Percentiles rank a stretch among this genome's conserved stretches.
Conservation (phyloP, 2,888 invertebrate species). For the Tachystola acroxantha region DNA sequence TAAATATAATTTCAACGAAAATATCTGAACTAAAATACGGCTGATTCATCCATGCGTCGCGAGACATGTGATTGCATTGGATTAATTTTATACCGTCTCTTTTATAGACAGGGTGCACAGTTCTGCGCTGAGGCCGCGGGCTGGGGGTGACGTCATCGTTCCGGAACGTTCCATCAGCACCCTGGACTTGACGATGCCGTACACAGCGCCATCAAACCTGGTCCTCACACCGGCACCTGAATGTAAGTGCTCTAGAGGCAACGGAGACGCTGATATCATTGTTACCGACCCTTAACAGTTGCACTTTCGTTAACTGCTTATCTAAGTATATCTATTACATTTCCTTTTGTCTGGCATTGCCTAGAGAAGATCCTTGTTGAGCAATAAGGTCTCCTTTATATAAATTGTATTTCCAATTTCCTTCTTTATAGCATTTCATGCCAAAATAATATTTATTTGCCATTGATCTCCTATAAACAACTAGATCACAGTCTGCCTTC, state of each 20-base stretch:
- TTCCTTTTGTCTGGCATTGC: no score
- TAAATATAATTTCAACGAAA: not conserved
- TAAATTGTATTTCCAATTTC: no score
- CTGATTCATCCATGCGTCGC: conserved; percentile 1
- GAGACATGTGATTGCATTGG: not conserved
- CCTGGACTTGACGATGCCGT: conserved; percentile 59
- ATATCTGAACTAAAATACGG: not conserved
- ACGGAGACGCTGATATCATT: no score
- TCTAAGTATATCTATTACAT: no score
- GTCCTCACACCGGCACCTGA: conserved; percentile 71
- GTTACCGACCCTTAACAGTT: no score
- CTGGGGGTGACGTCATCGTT: conserved; percentile 64
- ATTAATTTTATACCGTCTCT: conserved; percentile 11
- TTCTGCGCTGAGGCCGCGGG: conserved; percentile 48
- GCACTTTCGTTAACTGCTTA: no score
- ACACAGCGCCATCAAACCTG: conserved; percentile 60
- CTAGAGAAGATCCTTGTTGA: no score
- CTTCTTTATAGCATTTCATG: no score
- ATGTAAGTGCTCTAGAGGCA: conserved; percentile 45
- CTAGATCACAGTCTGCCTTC: no score
- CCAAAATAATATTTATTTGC: no score
- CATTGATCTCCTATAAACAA: no score
- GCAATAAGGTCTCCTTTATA: no score
- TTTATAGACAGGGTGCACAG: conserved; percentile 59
- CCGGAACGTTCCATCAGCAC: conserved; percentile 58